Base-by-base conservation (phyloP, 1,140 invertebrate genomes). In the Spodoptera litura region DNA sequence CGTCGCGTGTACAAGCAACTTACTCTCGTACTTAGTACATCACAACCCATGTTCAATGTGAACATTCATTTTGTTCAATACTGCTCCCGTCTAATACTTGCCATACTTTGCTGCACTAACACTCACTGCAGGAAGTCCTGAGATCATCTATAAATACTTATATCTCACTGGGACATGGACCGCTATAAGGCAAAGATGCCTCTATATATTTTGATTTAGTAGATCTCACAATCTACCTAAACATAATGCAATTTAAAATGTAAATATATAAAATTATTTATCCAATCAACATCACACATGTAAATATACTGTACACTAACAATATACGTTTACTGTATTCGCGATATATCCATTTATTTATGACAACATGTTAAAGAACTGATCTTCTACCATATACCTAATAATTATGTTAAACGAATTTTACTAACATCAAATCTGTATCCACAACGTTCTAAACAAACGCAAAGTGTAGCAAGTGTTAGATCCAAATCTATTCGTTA, bases 21-120 rank as follows among this genome's bases (percentile, higher is more conserved):
- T 8, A 44, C 38, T 44, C 38, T 44, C 31, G n/a, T 9, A 49
- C 71, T 61, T n/a, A 61, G 68, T 71, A 56, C 68, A 70, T n/a
- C 74, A 66, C 74, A 78, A 61, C 73, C 58, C 73, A 75, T 62
- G 66, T 70, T 56, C 76, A 68, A 66, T 35, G 52, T 31, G 44
- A 59, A 74, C 56, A 61, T 59, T 20, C 71, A 77, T 72, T 78
- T 78, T 72, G 68, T 72, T 72, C 66, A 72, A 78, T 78, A 78
- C 77, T 78, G 77, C 58, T 72, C 59, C 58, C 10, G 25, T 71
- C 62, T 71, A 74, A 74, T 61, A 72, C 55, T 78, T 78, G 76
- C 64, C 49, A 78, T 64, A 53, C 56, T 72, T 61, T 59, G 71
- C 70, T 59, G 49, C 27, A 38, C 25, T 13, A 55, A 35, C 51